Evolutionary conservation across 2,797 vertebrate genomes (phyloP).

Genomic region (Alcedo atthis): DNA sequence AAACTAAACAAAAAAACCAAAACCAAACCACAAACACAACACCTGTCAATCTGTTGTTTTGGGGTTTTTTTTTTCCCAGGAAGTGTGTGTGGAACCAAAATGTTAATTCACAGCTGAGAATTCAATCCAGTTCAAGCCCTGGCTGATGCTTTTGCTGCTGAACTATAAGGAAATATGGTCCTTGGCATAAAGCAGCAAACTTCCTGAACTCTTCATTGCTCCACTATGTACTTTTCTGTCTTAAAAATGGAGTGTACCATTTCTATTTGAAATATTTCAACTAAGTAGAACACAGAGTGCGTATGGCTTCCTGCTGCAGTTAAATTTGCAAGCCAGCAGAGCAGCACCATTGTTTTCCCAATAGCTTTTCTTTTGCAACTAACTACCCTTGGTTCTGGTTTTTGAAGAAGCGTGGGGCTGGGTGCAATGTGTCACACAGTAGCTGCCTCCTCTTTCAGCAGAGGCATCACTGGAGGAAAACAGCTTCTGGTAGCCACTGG

Average conservation of each 20-base stretch:
- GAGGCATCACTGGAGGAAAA: neutral
- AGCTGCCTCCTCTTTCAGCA: neutral
- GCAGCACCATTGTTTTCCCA: neutral
- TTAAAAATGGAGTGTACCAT: neutral
- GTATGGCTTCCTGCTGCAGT: neutral
- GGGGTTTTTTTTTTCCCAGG: neutral
- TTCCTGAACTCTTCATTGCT: neutral
- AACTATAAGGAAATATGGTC: neutral
- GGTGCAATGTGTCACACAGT: neutral
- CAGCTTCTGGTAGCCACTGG: neutral
- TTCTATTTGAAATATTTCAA: neutral
- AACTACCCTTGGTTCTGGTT: neutral
- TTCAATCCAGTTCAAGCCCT: neutral
- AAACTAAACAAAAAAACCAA: neutral
- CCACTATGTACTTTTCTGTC: constrained; percentile 4
- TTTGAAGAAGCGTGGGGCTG: constrained; percentile 15
- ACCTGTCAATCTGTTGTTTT: neutral
- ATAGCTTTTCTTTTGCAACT: constrained; percentile 21
- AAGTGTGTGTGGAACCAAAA: constrained; percentile 1
- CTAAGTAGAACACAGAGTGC: neutral
- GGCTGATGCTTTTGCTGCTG: constrained; percentile 9
- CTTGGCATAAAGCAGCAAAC: constrained; percentile 13
- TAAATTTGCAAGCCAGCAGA: neutral
- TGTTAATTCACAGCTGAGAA: constrained; percentile 30
- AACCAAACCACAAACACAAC: neutral